These are phyloP conservation scores for Planiliza haematocheilus DNA, from an alignment of 2,113 vertebrate species.

Conservation along the genomic window DNA sequence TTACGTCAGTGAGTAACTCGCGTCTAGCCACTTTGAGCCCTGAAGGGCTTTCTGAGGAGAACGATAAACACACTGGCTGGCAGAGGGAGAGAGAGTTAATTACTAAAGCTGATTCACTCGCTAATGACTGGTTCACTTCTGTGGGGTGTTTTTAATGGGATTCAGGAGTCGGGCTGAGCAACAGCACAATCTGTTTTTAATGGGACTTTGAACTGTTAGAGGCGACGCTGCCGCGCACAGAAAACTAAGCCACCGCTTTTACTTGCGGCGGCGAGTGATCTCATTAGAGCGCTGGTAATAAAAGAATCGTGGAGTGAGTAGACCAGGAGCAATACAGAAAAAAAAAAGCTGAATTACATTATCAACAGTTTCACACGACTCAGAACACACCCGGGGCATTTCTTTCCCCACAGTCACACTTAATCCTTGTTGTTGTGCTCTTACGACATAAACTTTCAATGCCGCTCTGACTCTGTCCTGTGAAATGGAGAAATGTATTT, in stretches of 20 bases:
- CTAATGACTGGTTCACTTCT: constrained; percentile 76
- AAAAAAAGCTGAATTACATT: constrained; percentile 38
- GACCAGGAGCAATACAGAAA: constrained; percentile 33
- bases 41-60: constrained; percentile 54
- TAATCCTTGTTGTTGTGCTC: constrained; percentile 25
- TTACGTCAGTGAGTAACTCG: constrained; percentile 69
- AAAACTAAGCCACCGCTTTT: constrained; percentile 55
- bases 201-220: constrained; percentile 57
- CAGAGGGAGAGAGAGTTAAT: constrained; percentile 74
- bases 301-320: constrained; percentile 57
- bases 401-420: constrained; percentile 32
- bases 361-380: constrained; percentile 47
- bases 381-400: constrained; percentile 37
- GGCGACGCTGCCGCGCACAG: constrained; percentile 40
- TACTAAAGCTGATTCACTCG: constrained; percentile 69
- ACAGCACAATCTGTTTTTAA: constrained; percentile 74
- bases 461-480: constrained; percentile 17
- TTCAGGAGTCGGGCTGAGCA: constrained; percentile 68
- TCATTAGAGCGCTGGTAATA: constrained; percentile 69
- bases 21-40: constrained; percentile 61
- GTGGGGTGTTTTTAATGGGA: constrained; percentile 74
- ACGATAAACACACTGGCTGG: constrained; percentile 72
- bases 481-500: not conserved
- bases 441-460: constrained; percentile 32
- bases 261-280: constrained; percentile 59